Percentiles rank a stretch among this genome's conserved stretches.
Conservation (phyloP, 2,113 vertebrate genomes). For the Lagopus muta region DNA sequence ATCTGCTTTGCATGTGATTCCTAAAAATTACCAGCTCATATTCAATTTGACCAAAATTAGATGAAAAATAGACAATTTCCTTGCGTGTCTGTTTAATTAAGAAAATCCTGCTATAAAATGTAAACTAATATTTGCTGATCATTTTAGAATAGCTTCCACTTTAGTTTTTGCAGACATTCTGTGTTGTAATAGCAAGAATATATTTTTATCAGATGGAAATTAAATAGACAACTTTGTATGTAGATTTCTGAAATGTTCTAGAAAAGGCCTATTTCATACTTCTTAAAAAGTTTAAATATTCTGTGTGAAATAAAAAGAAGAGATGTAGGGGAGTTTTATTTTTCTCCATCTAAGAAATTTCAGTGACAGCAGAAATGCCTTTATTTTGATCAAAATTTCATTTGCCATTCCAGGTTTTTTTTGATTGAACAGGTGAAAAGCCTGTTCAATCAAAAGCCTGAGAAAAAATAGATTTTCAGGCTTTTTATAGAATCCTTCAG, state of each 20-base stretch:
- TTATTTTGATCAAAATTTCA: constrained; percentile 19
- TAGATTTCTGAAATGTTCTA: not conserved
- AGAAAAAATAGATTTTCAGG: not conserved
- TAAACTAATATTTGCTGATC: not conserved
- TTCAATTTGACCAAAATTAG: not conserved
- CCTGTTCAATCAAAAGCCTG: not conserved
- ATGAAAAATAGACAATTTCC: not conserved
- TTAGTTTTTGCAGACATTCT: not conserved
- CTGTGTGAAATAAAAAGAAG: not conserved
- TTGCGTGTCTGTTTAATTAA: not conserved
- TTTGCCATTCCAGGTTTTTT: constrained; percentile 20
- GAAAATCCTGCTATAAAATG: not conserved
- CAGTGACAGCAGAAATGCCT: not conserved
- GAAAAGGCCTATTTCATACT: not conserved
- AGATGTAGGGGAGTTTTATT: not conserved
- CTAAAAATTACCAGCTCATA: not conserved
- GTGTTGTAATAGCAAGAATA: not conserved
- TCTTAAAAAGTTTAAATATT: not conserved
- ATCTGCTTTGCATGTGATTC: not conserved
- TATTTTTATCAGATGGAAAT: not conserved
- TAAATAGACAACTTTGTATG: not conserved
- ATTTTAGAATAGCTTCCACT: not conserved
- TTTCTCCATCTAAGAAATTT: not conserved
- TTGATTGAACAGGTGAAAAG: constrained; percentile 26
- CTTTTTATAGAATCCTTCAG: not conserved